Conservation (phyloP, 2,113 vertebrate species). For the Meleagris gallopavo region DNA sequence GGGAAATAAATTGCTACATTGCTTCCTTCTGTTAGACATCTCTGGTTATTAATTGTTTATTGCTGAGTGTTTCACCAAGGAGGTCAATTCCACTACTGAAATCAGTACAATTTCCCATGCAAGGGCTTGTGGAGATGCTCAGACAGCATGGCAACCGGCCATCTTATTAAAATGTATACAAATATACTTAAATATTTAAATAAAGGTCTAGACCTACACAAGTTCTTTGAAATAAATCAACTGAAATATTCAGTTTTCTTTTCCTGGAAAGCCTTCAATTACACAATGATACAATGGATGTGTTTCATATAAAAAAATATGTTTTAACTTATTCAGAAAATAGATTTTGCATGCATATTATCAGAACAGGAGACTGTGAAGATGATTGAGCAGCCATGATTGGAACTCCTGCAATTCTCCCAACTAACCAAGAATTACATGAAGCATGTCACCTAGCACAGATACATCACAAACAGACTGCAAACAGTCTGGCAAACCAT, state of each 20-base stretch:
- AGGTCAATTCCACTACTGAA: background rate
- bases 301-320: background rate
- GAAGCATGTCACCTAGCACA: background rate
- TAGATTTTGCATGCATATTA: background rate
- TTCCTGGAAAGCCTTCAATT: background rate
- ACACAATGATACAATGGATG: background rate
- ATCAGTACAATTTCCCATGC: background rate
- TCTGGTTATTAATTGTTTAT: background rate
- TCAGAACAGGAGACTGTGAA: background rate
- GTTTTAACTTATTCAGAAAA: background rate
- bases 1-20: background rate
- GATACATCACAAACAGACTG: background rate
- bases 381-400: background rate
- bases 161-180: background rate
- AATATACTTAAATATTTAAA: background rate
- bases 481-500: background rate
- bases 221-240: background rate
- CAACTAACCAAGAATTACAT: background rate
- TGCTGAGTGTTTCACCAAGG: background rate
- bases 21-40: background rate
- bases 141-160: background rate
- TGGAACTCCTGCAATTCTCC: background rate
- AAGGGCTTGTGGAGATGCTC: background rate
- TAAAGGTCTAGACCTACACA: background rate
- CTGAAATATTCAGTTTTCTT: background rate